Conservation (phyloP, 2,888 invertebrate species). For the Acholoe squamosa region DNA sequence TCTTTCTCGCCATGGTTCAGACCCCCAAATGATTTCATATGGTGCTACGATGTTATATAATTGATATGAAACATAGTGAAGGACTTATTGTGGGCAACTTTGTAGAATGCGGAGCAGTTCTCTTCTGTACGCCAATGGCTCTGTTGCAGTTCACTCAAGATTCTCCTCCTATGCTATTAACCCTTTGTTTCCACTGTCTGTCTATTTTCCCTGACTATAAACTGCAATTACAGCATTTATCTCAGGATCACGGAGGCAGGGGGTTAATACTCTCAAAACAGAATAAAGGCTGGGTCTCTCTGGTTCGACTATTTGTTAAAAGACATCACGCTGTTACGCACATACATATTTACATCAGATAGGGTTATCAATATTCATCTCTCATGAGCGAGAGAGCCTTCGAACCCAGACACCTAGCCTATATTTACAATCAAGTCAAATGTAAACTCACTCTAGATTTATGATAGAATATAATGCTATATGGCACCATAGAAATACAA, state of each 20-base stretch:
- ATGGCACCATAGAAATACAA: too few relatives aligned
- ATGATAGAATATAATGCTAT: too few relatives aligned
- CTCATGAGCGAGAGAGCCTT: not conserved
- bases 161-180: not conserved
- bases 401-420: constrained; percentile 9
- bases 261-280: not conserved
- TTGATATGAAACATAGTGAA: constrained; percentile 1
- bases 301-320: not conserved
- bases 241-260: constrained; percentile 35
- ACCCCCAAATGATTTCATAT: constrained; percentile 52
- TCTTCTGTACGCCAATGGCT: not conserved
- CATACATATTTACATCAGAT: not conserved
- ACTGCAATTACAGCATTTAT: not conserved
- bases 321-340: not conserved
- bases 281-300: not conserved
- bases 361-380: too few relatives aligned
- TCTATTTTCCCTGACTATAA: not conserved
- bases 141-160: not conserved
- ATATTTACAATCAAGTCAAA: not conserved
- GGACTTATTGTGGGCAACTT: not conserved
- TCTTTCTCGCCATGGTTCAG: constrained; percentile 39
- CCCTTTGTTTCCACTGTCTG: constrained; percentile 36
- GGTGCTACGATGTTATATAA: constrained; percentile 56
- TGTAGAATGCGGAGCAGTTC: constrained; percentile 9
- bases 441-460: too few relatives aligned